Percentiles rank a stretch among this genome's conserved stretches.
Conservation (phyloP, 2,797 vertebrate genomes). For the Enteromius afrohamiltoni region DNA sequence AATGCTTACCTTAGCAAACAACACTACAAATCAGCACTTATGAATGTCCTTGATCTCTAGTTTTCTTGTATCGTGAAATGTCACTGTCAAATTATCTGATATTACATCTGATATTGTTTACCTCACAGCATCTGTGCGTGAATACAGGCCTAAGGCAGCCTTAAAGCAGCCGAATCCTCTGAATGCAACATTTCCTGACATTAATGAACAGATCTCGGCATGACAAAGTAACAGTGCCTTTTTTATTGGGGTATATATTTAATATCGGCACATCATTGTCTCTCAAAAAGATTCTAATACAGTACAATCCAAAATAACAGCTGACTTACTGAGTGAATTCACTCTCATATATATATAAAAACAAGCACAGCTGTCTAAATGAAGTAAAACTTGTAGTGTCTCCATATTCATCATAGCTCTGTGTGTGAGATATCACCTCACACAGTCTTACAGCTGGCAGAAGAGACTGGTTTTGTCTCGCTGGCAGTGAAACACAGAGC, state of each 20-base stretch:
- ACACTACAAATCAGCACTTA: slow-evolving; percentile 1
- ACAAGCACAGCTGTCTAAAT: not conserved
- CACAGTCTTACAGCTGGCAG: slow-evolving; percentile 22
- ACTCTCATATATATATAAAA: not conserved
- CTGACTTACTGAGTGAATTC: slow-evolving; percentile 1
- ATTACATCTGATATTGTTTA: not conserved
- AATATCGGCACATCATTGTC: not conserved
- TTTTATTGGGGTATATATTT: slow-evolving; percentile 23
- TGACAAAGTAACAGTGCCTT: slow-evolving; percentile 8
- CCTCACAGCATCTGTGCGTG: not conserved
- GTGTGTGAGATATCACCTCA: slow-evolving; percentile 31
- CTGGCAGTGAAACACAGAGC: slow-evolving; percentile 15
- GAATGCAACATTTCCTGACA: slow-evolving; percentile 16
- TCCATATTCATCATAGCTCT: slow-evolving; percentile 22
- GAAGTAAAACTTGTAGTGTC: not conserved
- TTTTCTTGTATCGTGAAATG: not conserved
- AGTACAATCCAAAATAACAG: slow-evolving; percentile 22
- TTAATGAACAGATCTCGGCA: slow-evolving; percentile 6
- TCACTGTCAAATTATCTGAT: not conserved
- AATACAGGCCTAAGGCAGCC: slow-evolving; percentile 1
- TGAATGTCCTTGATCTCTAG: not conserved
- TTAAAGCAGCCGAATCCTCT: not conserved
- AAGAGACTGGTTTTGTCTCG: slow-evolving; percentile 1
- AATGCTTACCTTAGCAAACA: slow-evolving; percentile 3
- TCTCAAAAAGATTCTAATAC: not conserved